phyloP scores from a whole-genome alignment of 1,140 invertebrate species.

The Zaprionus camerounensis region DNA sequence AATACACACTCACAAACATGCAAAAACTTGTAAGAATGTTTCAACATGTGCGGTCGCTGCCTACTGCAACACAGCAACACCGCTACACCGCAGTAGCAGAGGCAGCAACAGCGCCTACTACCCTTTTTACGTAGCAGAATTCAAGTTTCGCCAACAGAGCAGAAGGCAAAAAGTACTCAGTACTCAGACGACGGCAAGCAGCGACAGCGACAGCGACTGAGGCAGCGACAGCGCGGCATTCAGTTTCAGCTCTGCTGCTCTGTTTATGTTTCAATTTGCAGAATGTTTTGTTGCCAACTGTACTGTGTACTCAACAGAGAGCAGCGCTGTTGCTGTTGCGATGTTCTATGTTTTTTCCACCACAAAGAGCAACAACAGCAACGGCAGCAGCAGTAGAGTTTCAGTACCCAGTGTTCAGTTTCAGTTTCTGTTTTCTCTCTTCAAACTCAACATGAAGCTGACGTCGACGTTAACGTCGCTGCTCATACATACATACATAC shows the following conservation, averaged over 20 bases:
- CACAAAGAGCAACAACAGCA: conserved; percentile 28
- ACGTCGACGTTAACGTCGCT: conserved; percentile 36
- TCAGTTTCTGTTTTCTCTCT: conserved; percentile 30
- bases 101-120: conserved; percentile 35
- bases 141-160: conserved; percentile 34
- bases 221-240: conserved; percentile 4
- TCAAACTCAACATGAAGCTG: conserved; percentile 41
- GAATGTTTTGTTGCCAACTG: conserved; percentile 82
- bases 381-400: conserved; percentile 27
- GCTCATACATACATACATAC: conserved; percentile 34
- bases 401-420: neutral
- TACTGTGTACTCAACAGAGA: conserved; percentile 60
- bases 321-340: conserved; percentile 54
- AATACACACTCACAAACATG: conserved; percentile 1
- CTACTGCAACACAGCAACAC: conserved; percentile 28
- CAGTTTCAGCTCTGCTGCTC: conserved; percentile 40
- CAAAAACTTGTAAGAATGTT: conserved; percentile 13
- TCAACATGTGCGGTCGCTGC: conserved; percentile 18
- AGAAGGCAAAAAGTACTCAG: conserved; percentile 42
- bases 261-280: conserved; percentile 64
- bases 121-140: conserved; percentile 52
- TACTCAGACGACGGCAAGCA: neutral
- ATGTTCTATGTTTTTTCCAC: conserved; percentile 70
- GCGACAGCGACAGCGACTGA: conserved; percentile 22
- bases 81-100: neutral